Percentiles rank a stretch among this genome's conserved stretches.
Evolutionary conservation across 2,888 invertebrate genomes (phyloP).

Genomic region (Eupithecia inturbata): DNA sequence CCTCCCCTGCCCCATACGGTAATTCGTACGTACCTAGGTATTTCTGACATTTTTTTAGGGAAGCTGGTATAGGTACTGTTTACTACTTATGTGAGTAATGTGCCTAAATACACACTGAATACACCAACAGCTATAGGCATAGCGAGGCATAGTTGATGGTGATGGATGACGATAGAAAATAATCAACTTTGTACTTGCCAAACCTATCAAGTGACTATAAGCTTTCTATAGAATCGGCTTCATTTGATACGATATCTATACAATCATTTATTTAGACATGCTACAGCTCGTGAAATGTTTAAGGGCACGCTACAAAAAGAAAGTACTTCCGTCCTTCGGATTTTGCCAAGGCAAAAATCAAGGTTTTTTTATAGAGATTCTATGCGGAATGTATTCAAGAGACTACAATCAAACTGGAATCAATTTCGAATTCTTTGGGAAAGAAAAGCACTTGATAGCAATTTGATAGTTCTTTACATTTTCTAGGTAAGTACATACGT

Average conservation of each 20-base stretch:
- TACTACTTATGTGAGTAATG: neutral
- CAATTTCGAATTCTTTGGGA: neutral
- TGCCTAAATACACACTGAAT: neutral
- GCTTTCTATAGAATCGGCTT: slow-evolving; percentile 35
- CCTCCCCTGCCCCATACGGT: neutral
- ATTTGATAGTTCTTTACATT: neutral
- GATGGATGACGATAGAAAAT: neutral
- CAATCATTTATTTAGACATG: slow-evolving; percentile 32
- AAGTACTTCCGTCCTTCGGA: slow-evolving; percentile 11
- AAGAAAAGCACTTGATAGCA: neutral
- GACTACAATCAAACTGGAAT: neutral
- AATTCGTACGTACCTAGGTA: too few species aligned
- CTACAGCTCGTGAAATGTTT: slow-evolving; percentile 32
- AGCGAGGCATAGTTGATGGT: neutral
- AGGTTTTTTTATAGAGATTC: slow-evolving; percentile 7
- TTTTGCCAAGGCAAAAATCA: neutral
- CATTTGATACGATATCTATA: slow-evolving; percentile 25
- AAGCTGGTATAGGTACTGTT: neutral
- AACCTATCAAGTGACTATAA: slow-evolving; percentile 24
- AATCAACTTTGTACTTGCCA: neutral
- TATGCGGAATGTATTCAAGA: neutral
- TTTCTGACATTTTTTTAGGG: neutral
- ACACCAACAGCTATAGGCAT: too few species aligned
- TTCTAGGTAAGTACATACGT: neutral
- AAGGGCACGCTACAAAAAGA: slow-evolving; percentile 36